Base-by-base conservation (phyloP, 1,140 invertebrate species). In the Pararge aegeria region DNA sequence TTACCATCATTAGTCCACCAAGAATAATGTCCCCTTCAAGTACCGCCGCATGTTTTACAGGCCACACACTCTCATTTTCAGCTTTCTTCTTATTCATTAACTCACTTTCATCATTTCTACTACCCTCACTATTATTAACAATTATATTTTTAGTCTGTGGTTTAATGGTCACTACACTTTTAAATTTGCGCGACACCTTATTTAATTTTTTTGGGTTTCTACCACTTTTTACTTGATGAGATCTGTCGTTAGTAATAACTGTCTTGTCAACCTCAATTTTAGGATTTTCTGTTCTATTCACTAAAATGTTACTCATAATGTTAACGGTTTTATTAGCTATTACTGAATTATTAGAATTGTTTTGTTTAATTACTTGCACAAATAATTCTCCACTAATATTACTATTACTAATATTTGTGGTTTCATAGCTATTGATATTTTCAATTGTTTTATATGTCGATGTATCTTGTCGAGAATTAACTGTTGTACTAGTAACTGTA, bases 1-100 rank as follows among this genome's bases (percentile, higher is more conserved):
- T 70, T 54, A 88, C 95, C 97, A 98, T 98, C 95, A 98, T 98
- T 5, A 98, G 90, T 0, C 97, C 97, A 5, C 97, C 97, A 0
- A 99, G 91, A 1, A 96, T 91, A 2, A 96, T 90, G 73, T 98
- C 94, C 0, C 97, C 97, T 63, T 96, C 94, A 2, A 98, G 93
- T 10, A 95, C 93, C 0, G 96, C 95, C 44, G 96, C 95, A 68
- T 94, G 93, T 69, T 97, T 97, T 6, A 96, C 92, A 0, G 97
- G 97, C 97, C 97, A 97, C 48, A 79, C 66, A 3, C 70, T 72
- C 20, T 88, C 84, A 37, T 79, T 78, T 2, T 78, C 80, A 2
- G 64, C 57, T 56, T 76, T 78, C 65, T 80, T 83, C 40, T 75
- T 73, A 7, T 51, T 50, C 0, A 42, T 44, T 7, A 69, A 15